Percentiles rank a stretch among this genome's conserved stretches.
phyloP scores from a whole-genome alignment of 2,113 vertebrate species.

The Mus pahari region DNA sequence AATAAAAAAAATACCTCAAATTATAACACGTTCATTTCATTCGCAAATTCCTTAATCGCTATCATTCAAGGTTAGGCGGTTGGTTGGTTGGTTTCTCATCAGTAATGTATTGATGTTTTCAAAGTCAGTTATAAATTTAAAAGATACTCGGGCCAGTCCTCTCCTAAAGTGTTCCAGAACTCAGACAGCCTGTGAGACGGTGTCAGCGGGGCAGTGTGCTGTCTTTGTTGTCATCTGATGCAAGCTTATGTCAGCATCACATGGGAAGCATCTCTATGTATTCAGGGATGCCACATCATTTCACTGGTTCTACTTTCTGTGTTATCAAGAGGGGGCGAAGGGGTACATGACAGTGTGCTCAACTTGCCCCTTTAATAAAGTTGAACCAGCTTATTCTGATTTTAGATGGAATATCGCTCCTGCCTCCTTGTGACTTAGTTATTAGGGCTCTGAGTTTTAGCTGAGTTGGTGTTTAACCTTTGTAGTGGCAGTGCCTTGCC shows the following conservation, averaged over 20 bases:
- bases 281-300: neutral
- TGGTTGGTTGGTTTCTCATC: neutral
- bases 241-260: neutral
- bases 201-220: neutral
- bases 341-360: neutral
- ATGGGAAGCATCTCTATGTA: neutral
- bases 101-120: neutral
- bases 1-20: neutral
- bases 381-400: slow-evolving; percentile 29
- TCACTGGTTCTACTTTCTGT: neutral
- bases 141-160: neutral
- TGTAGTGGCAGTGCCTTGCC: neutral
- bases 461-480: slow-evolving; percentile 2
- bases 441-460: slow-evolving; percentile 26
- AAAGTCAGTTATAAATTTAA: neutral
- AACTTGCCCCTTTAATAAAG: neutral
- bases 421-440: slow-evolving; percentile 11
- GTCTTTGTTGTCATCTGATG: neutral
- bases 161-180: neutral
- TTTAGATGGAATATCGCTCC: neutral
- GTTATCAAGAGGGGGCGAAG: neutral
- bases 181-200: neutral
- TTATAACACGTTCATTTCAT: neutral
- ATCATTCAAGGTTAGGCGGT: neutral
- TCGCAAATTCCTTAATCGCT: neutral